Conservation (phyloP, 2,888 invertebrate species). For the Aricia artaxerxes region DNA sequence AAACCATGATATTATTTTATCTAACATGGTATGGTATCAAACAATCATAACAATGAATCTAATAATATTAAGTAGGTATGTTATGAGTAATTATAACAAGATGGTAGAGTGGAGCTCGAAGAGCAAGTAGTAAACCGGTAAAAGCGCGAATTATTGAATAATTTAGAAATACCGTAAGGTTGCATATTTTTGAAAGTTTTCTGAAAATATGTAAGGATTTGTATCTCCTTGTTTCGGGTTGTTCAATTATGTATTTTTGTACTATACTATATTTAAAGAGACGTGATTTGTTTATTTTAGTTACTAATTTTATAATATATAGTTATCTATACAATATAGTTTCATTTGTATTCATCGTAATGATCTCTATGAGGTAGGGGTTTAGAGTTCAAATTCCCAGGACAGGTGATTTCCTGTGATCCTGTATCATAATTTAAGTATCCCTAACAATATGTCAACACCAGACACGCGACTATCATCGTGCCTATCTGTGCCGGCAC, state of each 20-base stretch:
- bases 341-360: background rate
- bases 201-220: background rate
- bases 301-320: conserved; percentile 34
- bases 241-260: conserved; percentile 56
- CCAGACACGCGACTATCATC: conserved; percentile 42
- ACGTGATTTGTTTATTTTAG: conserved; percentile 12
- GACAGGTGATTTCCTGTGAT: background rate
- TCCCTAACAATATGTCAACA: conserved; percentile 41
- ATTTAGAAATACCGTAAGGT: background rate
- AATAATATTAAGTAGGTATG: background rate
- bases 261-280: conserved; percentile 38
- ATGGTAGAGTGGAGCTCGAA: background rate
- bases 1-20: too few species aligned
- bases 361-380: background rate
- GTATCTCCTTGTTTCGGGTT: conserved; percentile 44
- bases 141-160: conserved; percentile 4
- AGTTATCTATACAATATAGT: background rate
- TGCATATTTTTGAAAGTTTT: background rate
- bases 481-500: conserved; percentile 48
- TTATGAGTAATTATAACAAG: background rate
- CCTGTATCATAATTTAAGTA: conserved; percentile 30
- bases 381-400: background rate
- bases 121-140: background rate
- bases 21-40: too few species aligned
- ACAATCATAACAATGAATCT: background rate